phyloP scores from a whole-genome alignment of 1,140 invertebrate species.

The Hirudo medicinalis region DNA sequence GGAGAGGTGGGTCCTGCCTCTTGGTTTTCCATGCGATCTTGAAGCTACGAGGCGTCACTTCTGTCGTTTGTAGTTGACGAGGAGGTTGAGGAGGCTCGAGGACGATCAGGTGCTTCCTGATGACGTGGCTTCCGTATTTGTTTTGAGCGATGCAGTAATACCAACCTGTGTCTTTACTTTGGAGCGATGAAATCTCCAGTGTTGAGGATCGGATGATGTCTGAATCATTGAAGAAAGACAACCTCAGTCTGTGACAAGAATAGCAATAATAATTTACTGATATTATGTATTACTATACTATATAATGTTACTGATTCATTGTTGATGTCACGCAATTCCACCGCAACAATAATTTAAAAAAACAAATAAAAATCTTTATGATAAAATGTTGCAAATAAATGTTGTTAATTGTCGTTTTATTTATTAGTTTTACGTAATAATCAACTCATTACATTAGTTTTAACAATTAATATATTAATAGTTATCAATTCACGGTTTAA shows the following conservation, averaged over 20 bases:
- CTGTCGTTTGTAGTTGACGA: slow-evolving; percentile 74
- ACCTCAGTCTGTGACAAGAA: background rate
- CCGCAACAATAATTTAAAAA: too few relatives aligned
- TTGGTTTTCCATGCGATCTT: slow-evolving; percentile 81
- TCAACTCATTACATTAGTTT: too few relatives aligned
- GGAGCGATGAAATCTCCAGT: slow-evolving; percentile 28
- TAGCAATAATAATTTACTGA: too few relatives aligned
- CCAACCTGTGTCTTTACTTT: slow-evolving; percentile 32
- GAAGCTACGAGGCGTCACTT: slow-evolving; percentile 75
- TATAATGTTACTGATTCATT: too few relatives aligned
- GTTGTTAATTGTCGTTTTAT: too few relatives aligned
- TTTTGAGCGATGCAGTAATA: slow-evolving; percentile 38
- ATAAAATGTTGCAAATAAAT: too few relatives aligned
- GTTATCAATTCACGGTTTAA: too few relatives aligned
- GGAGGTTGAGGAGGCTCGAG: slow-evolving; percentile 83
- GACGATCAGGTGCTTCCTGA: slow-evolving; percentile 31
- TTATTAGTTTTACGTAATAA: too few relatives aligned
- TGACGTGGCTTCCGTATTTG: slow-evolving; percentile 32
- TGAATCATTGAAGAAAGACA: slow-evolving; percentile 22
- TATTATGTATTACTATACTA: too few relatives aligned
- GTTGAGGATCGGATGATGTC: slow-evolving; percentile 29
- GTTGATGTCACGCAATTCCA: too few relatives aligned
- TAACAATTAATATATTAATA: too few relatives aligned
- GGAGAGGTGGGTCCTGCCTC: slow-evolving; percentile 81
- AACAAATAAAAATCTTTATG: too few relatives aligned